A percentile compares a stretch with the other conserved stretches of the same genome.
These are phyloP conservation scores for Melipona quadrifasciata DNA, from an alignment of 1,140 invertebrate species.

Conservation along the genomic window DNA sequence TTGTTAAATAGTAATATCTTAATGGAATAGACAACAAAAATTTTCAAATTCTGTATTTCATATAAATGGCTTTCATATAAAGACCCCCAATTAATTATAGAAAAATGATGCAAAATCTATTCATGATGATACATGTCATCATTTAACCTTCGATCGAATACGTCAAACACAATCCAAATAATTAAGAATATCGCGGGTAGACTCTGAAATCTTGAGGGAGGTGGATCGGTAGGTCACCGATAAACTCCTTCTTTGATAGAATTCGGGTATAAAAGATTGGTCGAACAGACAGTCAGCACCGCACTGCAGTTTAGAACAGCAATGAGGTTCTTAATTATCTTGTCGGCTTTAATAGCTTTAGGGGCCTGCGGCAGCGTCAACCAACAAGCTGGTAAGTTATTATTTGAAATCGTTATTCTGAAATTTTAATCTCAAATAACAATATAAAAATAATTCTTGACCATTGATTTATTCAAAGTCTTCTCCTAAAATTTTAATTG, in stretches of 20 bases:
- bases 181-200: constrained; percentile 58
- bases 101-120: neutral
- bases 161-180: constrained; percentile 40
- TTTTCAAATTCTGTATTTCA: neutral
- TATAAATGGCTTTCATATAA: neutral
- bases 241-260: constrained; percentile 72
- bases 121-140: constrained; percentile 24
- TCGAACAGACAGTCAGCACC: constrained; percentile 58
- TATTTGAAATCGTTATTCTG: neutral
- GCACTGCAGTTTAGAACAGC: constrained; percentile 68
- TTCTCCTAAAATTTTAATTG: neutral
- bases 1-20: neutral
- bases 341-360: constrained; percentile 77
- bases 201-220: constrained; percentile 56
- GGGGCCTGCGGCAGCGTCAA: constrained; percentile 68
- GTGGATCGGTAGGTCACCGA: constrained; percentile 69
- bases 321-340: constrained; percentile 77
- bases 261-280: constrained; percentile 78
- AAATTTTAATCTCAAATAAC: neutral
- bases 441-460: neutral
- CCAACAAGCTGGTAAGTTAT: constrained; percentile 76
- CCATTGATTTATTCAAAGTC: neutral
- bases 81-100: neutral
- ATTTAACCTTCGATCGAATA: constrained; percentile 56
- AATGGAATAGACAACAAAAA: neutral